Conservation (phyloP, 1,140 invertebrate genomes). For the Drosophila micromelanica region DNA sequence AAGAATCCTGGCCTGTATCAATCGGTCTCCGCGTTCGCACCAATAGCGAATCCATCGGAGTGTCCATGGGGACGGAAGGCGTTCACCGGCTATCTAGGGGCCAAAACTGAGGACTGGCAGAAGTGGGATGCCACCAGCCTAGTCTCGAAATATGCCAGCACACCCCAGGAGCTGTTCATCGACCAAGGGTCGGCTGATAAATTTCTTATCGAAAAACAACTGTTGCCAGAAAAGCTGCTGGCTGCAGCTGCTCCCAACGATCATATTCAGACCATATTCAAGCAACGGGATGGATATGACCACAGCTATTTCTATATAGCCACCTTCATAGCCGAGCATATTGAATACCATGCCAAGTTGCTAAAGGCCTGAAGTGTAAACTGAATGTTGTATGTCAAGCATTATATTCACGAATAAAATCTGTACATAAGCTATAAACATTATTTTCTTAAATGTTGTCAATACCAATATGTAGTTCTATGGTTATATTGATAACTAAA, state of each 20-base stretch:
- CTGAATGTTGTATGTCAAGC: slow-evolving; percentile 8
- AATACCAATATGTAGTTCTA: no score
- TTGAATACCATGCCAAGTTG: slow-evolving; percentile 93
- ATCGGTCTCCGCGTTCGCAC: slow-evolving; percentile 98
- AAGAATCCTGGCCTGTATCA: slow-evolving; percentile 96
- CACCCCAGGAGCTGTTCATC: slow-evolving; percentile 92
- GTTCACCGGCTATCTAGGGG: slow-evolving; percentile 94
- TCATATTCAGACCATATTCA: slow-evolving; percentile 89
- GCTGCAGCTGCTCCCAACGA: slow-evolving; percentile 88
- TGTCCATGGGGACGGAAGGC: slow-evolving; percentile 96
- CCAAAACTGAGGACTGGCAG: slow-evolving; percentile 88
- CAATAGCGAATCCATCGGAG: slow-evolving; percentile 95
- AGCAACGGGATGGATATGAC: slow-evolving; percentile 95
- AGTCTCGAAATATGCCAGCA: slow-evolving; percentile 93
- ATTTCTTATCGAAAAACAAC: slow-evolving; percentile 91
- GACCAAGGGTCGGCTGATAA: slow-evolving; percentile 95
- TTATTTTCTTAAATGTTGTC: no score
- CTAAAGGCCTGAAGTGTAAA: slow-evolving; percentile 84
- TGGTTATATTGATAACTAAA: no score
- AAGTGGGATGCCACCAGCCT: slow-evolving; percentile 96
- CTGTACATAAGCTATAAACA: slow-evolving; percentile 8
- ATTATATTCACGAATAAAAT: slow-evolving; percentile 27
- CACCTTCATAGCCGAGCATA: slow-evolving; percentile 97
- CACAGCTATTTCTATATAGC: slow-evolving; percentile 98
- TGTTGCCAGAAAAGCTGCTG: slow-evolving; percentile 94